phyloP scores from a whole-genome alignment of 2,113 vertebrate species.

The Takifugu bimaculatus region DNA sequence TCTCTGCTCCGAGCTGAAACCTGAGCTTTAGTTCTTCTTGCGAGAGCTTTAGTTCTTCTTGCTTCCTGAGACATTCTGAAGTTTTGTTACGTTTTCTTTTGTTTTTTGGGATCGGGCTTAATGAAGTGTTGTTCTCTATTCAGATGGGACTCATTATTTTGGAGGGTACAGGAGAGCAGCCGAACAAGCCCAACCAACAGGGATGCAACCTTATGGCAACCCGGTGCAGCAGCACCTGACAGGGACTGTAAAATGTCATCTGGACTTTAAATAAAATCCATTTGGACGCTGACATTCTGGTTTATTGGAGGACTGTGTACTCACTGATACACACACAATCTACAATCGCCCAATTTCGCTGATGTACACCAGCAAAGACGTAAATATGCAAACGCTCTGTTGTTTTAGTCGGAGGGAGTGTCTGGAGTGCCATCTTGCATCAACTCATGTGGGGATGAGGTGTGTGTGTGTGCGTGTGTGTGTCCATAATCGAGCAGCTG shows the following conservation, averaged over 20 bases:
- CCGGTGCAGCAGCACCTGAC: neutral
- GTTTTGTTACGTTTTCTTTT: too few species aligned
- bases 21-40: too few species aligned
- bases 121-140: constrained; percentile 31
- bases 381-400: too few species aligned
- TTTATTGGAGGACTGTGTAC: constrained; percentile 1
- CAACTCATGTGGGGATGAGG: constrained; percentile 11
- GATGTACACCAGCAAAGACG: too few species aligned
- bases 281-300: constrained; percentile 3
- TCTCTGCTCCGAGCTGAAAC: too few species aligned
- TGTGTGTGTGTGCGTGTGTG: constrained; percentile 5
- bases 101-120: too few species aligned
- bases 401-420: too few species aligned
- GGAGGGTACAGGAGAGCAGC: constrained; percentile 29
- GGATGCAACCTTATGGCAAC: constrained; percentile 37
- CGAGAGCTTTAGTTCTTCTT: too few species aligned
- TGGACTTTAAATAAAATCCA: neutral
- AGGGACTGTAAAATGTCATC: neutral
- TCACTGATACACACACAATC: too few species aligned
- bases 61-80: too few species aligned
- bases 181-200: constrained; percentile 57
- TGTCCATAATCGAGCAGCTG: constrained; percentile 56
- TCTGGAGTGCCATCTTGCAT: too few species aligned
- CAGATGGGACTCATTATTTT: constrained; percentile 68
- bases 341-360: too few species aligned